These are phyloP conservation scores for Copidosoma aretas DNA, from an alignment of 2,888 invertebrate genomes.

Conservation along the genomic window DNA sequence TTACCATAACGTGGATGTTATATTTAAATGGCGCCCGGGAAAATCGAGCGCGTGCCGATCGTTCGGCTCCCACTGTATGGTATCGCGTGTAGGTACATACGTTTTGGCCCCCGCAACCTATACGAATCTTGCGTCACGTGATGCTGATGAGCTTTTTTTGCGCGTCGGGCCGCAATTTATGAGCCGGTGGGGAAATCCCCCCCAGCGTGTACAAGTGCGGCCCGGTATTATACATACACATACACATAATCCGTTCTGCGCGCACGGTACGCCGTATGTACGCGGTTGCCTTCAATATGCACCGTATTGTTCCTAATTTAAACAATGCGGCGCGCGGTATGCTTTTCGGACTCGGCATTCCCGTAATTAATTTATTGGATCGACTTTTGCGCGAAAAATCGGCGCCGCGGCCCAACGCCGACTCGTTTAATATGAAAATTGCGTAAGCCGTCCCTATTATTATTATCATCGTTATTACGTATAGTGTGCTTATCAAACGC, in stretches of 20 bases:
- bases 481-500: background rate
- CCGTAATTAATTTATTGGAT: constrained; percentile 13
- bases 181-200: background rate
- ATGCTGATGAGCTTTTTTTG: background rate
- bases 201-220: background rate
- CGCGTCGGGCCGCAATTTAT: constrained; percentile 9
- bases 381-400: background rate
- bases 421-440: background rate
- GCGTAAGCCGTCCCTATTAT: background rate
- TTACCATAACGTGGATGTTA: constrained; percentile 52
- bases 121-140: too few relatives aligned
- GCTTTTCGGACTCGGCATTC: background rate
- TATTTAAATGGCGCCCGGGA: constrained; percentile 47
- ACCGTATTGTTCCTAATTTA: constrained; percentile 14
- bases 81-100: too few relatives aligned
- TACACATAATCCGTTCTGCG: background rate
- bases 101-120: too few relatives aligned
- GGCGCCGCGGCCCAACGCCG: background rate
- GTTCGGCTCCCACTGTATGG: constrained; percentile 7
- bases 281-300: constrained; percentile 8
- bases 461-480: too few relatives aligned
- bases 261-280: background rate
- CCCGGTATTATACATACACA: background rate
- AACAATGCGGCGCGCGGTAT: constrained; percentile 7
- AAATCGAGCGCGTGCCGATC: constrained; percentile 16